Evolutionary conservation across 2,113 vertebrate species (phyloP).

Genomic region (Gracilinanus agilis): DNA sequence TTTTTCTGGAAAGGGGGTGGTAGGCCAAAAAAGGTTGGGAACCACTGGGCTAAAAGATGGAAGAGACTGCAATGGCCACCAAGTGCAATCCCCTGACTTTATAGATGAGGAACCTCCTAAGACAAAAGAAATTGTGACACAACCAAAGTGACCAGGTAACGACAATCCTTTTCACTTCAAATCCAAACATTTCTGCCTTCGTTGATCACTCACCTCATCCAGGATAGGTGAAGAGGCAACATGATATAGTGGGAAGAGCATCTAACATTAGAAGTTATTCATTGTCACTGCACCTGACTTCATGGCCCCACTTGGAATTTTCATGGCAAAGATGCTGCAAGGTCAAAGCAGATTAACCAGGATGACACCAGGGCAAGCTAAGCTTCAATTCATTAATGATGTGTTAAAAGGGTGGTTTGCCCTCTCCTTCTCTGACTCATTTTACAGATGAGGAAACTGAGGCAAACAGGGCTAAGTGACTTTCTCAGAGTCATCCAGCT

Average conservation of each 20-base stretch:
- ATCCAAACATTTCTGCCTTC: background rate
- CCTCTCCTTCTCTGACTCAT: too few species aligned
- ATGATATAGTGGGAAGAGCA: background rate
- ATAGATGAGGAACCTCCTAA: background rate
- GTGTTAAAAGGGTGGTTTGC: too few species aligned
- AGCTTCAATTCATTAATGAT: too few species aligned
- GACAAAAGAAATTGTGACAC: background rate
- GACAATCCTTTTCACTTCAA: background rate
- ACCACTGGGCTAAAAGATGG: too few species aligned
- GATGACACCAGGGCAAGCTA: too few species aligned
- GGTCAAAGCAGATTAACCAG: too few species aligned
- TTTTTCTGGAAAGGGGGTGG: too few species aligned
- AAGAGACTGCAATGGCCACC: background rate
- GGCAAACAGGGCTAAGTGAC: too few species aligned
- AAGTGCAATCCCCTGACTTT: background rate
- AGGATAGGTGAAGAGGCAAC: background rate
- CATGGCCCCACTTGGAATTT: background rate
- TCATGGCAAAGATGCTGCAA: background rate
- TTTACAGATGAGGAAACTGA: too few species aligned
- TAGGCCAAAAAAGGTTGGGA: too few species aligned
- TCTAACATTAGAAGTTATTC: background rate
- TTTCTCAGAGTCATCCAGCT: too few species aligned
- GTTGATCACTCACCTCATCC: background rate
- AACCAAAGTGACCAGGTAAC: background rate
- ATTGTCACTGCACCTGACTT: background rate